Percentiles rank a stretch among this genome's conserved stretches.
These are phyloP conservation scores for Adelges cooleyi DNA, from an alignment of 1,140 invertebrate species.

Conservation along the genomic window DNA sequence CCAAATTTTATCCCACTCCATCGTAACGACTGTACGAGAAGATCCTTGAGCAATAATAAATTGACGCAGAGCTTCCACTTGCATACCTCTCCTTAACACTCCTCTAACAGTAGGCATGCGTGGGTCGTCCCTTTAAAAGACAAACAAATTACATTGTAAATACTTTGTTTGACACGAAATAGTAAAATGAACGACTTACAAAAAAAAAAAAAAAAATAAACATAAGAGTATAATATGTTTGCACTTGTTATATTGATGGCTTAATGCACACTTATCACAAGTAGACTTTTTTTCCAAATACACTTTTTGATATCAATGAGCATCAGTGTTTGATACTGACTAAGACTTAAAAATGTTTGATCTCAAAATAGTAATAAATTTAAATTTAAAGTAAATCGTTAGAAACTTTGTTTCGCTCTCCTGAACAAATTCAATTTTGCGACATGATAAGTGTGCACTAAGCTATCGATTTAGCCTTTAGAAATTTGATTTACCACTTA, in stretches of 20 bases:
- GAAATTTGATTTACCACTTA: slow-evolving; percentile 44
- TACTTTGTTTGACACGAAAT: not conserved
- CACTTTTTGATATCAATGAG: not conserved
- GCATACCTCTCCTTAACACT: slow-evolving; percentile 89
- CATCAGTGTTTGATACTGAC: not conserved
- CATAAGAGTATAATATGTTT: too few species aligned
- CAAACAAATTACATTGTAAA: not conserved
- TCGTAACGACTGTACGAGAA: slow-evolving; percentile 90
- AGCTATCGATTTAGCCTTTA: too few species aligned
- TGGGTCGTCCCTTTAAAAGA: slow-evolving; percentile 83
- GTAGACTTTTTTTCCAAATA: not conserved
- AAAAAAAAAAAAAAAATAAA: too few species aligned
- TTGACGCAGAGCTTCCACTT: slow-evolving; percentile 90
- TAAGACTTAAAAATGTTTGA: not conserved
- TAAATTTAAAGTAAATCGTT: not conserved
- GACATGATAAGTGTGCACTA: too few species aligned
- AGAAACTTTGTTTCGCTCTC: too few species aligned
- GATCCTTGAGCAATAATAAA: slow-evolving; percentile 99
- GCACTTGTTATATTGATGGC: too few species aligned
- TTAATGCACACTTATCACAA: too few species aligned
- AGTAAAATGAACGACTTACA: too few species aligned
- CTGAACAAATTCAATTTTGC: too few species aligned
- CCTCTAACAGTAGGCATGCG: slow-evolving; percentile 96
- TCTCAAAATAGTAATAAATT: not conserved
- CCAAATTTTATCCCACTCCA: slow-evolving; percentile 99